Base-by-base conservation (phyloP, 2,797 vertebrate species). In the Spinus olivaceus region DNA sequence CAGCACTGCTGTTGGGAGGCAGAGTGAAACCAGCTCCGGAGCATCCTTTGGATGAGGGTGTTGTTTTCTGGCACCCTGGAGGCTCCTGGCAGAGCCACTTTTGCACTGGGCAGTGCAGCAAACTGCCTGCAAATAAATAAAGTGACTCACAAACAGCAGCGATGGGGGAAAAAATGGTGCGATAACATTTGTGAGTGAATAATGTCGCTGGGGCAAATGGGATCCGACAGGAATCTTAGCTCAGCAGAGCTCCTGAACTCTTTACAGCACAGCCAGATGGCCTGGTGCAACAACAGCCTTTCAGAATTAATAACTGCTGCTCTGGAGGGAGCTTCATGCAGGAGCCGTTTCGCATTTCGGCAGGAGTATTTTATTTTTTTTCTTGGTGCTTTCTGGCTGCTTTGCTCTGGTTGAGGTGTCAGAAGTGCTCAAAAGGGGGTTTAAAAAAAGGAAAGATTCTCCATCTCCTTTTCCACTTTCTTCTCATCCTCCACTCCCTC, bases 221-320 rank as follows among this genome's bases (percentile, higher is more conserved):
- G 82, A 96, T 94, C 95, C 85, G 63, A 66, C 96, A 92, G 67
- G 97, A 97, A 96, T 88, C 97, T 96, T 77, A 96, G 96, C 95
- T 96, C 95, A 82, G 96, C 93, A 85, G 90, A 96, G 96, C 97
- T 97, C 39, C 96, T 79, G 96, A 97, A 92, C 96, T 93, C 97
- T 95, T 97, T 88, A 74, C 84, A 22, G 96, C 81, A 81, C 91
- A 61, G 96, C 98, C 98, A 98, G 98, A 98, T 98, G 98, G 98
- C 95, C 95, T 96, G 97, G 97, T 96, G 97, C 97, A 96, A 95
- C 96, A 97, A 97, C 97, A 97, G 97, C 97, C 98, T 98, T 98
- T 98, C 97, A 95, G 97, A 98, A 98, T 98, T 97, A 98, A 98
- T 98, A 98, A 98, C 97, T 95, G 92, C 88, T 97, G 91, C 98